Evolutionary conservation across 2,797 vertebrate species (phyloP).

Genomic region (Paramormyrops hopkinsi): DNA sequence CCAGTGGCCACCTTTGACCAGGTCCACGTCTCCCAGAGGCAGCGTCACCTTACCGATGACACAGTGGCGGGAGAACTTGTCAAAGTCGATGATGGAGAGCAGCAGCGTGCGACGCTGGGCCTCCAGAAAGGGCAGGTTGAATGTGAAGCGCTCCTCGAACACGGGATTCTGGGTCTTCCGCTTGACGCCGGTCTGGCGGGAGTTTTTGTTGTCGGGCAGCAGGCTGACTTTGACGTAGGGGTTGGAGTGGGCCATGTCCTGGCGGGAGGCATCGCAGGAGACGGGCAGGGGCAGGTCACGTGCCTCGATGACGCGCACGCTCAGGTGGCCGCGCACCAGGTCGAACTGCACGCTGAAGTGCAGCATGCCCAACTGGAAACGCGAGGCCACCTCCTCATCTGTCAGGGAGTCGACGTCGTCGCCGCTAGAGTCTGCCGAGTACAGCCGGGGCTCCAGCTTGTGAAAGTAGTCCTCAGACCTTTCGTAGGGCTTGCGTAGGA

Average conservation of each 20-base stretch:
- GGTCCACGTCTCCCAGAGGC: constrained; percentile 74
- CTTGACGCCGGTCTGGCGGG: constrained; percentile 82
- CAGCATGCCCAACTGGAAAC: constrained; percentile 80
- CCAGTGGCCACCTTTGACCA: constrained; percentile 87
- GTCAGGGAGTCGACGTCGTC: constrained; percentile 79
- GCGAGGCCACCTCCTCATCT: constrained; percentile 74
- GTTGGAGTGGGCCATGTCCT: constrained; percentile 80
- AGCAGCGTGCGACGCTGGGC: constrained; percentile 80
- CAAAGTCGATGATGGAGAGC: constrained; percentile 78
- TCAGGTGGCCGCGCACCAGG: constrained; percentile 70
- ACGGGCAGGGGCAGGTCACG: constrained; percentile 73
- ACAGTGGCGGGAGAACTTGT: constrained; percentile 83
- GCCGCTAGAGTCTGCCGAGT: constrained; percentile 64
- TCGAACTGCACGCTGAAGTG: constrained; percentile 85
- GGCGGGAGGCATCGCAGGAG: constrained; percentile 65
- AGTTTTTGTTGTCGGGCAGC: constrained; percentile 83
- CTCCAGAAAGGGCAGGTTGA: constrained; percentile 79
- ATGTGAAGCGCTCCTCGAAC: constrained; percentile 84
- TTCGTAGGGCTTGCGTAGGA: constrained; percentile 63
- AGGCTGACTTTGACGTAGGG: constrained; percentile 84
- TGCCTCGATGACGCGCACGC: constrained; percentile 76
- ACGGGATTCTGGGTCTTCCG: constrained; percentile 81
- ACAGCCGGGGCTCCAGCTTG: constrained; percentile 75
- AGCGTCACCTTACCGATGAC: constrained; percentile 80
- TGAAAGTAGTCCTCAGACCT: constrained; percentile 72